These are phyloP conservation scores for Cistogaster globosa DNA, from an alignment of 2,888 invertebrate species.

Conservation along the genomic window DNA sequence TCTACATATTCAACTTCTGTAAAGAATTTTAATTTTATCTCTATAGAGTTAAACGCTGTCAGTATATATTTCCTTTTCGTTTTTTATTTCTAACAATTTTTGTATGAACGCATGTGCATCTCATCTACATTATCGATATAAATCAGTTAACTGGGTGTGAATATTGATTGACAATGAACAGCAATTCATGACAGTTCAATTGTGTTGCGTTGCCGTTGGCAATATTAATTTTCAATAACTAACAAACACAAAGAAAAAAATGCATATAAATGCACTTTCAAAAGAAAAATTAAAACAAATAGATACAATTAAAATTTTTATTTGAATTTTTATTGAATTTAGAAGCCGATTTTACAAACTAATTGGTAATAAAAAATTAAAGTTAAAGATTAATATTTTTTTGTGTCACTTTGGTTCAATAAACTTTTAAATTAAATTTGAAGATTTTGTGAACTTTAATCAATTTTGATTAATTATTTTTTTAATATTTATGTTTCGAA, in stretches of 20 bases:
- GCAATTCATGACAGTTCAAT: slow-evolving; percentile 61
- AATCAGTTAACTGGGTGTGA: slow-evolving; percentile 70
- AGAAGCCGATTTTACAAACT: neutral
- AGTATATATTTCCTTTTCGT: neutral
- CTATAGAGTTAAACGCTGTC: neutral
- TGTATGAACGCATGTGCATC: neutral
- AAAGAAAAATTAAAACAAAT: slow-evolving; percentile 6
- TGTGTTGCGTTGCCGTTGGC: slow-evolving; percentile 54
- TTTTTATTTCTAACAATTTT: neutral
- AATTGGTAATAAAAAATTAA: neutral
- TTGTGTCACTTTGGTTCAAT: slow-evolving; percentile 5
- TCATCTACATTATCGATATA: slow-evolving; percentile 56
- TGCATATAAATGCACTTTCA: neutral
- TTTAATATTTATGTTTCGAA: too few species aligned
- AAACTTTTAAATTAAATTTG: neutral
- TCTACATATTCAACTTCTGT: too few species aligned
- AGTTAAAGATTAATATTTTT: neutral
- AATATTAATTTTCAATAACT: slow-evolving; percentile 51
- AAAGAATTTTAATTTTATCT: too few species aligned
- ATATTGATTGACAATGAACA: slow-evolving; percentile 71
- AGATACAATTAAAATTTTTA: slow-evolving; percentile 35
- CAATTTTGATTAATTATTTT: too few species aligned
- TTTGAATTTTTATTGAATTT: neutral
- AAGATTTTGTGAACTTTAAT: too few species aligned
- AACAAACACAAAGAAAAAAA: neutral